Evolutionary conservation across 2,797 vertebrate genomes (phyloP).

Genomic region (Cottoperca gobio): DNA sequence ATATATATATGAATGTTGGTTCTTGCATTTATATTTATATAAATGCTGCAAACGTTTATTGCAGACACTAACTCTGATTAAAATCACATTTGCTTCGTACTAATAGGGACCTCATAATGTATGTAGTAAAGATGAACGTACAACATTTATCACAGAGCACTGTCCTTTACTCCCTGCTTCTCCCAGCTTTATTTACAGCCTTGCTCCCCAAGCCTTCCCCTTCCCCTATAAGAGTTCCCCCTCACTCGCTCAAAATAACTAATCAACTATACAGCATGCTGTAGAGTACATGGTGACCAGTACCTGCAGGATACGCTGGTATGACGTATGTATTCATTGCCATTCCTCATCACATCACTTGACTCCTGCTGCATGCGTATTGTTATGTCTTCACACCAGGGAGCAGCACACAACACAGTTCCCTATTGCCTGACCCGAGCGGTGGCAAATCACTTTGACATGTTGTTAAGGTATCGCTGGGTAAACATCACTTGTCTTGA

Average conservation of each 20-base stretch:
- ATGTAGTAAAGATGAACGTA: background rate
- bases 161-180: background rate
- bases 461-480: slow-evolving; percentile 57
- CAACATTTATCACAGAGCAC: background rate
- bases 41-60: background rate
- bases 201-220: background rate
- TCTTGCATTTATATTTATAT: too few relatives aligned
- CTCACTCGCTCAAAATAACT: background rate
- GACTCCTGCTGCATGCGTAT: slow-evolving; percentile 26
- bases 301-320: background rate
- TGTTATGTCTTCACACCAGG: slow-evolving; percentile 21
- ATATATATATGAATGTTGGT: too few relatives aligned
- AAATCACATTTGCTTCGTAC: background rate
- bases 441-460: slow-evolving; percentile 46
- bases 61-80: background rate
- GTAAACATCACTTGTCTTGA: slow-evolving; percentile 73
- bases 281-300: background rate
- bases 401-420: slow-evolving; percentile 11
- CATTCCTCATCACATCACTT: slow-evolving; percentile 15
- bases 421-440: slow-evolving; percentile 47
- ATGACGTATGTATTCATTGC: slow-evolving; percentile 22
- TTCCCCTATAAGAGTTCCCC: background rate
- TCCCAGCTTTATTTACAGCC: background rate
- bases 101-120: background rate
- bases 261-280: slow-evolving; percentile 2